A percentile compares a stretch with the other conserved stretches of the same genome.
These are phyloP conservation scores for Chrysolina oricalcia DNA, from an alignment of 2,888 invertebrate species.

Conservation along the genomic window DNA sequence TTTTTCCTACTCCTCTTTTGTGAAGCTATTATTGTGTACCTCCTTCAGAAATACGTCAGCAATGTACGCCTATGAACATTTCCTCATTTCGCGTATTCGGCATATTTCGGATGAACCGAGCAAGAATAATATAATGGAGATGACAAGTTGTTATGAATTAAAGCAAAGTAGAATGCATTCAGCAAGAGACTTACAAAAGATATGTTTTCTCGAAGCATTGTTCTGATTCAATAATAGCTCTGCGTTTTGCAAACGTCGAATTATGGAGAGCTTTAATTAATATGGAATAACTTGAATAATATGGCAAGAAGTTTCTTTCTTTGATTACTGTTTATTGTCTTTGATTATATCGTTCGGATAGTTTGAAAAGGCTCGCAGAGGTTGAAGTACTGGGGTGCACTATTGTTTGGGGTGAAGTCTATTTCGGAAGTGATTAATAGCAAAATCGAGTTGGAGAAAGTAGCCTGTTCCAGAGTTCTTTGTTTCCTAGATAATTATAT, in stretches of 20 bases:
- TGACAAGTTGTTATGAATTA: conserved; percentile 50
- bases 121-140: conserved; percentile 40
- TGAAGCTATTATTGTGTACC: too few species aligned
- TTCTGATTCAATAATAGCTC: conserved; percentile 47
- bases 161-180: conserved; percentile 42
- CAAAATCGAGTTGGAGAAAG: too few species aligned
- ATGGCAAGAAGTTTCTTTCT: conserved; percentile 48
- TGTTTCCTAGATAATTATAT: too few species aligned
- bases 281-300: conserved; percentile 45
- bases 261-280: conserved; percentile 48
- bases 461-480: too few species aligned
- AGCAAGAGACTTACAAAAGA: conserved; percentile 42
- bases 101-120: conserved; percentile 38
- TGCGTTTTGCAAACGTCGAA: conserved; percentile 43
- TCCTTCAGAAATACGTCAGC: background rate
- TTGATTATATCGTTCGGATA: conserved; percentile 41
- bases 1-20: too few species aligned
- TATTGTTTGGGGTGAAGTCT: background rate
- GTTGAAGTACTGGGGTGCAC: background rate
- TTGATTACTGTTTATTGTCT: conserved; percentile 44
- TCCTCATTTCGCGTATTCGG: conserved; percentile 18
- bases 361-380: background rate
- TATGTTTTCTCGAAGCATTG: conserved; percentile 45
- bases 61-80: background rate
- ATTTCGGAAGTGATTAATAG: background rate